phyloP scores from a whole-genome alignment of 2,113 vertebrate genomes.

The Daboia siamensis region DNA sequence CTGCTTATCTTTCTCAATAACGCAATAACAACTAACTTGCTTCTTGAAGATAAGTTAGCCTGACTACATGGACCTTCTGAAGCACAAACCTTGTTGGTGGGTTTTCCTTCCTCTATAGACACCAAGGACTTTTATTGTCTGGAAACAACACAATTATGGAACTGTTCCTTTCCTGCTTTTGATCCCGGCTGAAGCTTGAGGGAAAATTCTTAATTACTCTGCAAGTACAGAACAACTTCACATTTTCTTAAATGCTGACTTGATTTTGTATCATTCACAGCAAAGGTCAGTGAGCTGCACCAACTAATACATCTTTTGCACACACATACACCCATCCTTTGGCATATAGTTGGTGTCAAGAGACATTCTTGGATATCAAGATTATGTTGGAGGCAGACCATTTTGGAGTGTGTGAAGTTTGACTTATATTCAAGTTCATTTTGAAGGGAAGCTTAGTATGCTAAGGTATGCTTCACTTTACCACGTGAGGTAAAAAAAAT shows the following conservation, averaged over 20 bases:
- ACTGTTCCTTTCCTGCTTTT: not conserved
- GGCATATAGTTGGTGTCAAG: not conserved
- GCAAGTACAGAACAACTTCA: not conserved
- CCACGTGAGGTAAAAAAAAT: not conserved
- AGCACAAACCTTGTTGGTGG: not conserved
- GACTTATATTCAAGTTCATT: not conserved
- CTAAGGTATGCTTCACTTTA: not conserved
- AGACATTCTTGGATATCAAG: not conserved
- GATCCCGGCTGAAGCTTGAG: not conserved
- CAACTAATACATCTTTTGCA: not conserved
- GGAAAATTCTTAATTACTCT: not conserved
- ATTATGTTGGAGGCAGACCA: not conserved
- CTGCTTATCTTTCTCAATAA: not conserved
- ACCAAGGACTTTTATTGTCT: not conserved
- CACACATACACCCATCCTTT: not conserved
- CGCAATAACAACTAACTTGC: not conserved
- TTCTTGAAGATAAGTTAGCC: not conserved
- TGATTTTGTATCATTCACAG: not conserved
- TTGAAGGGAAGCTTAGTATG: not conserved
- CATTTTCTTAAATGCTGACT: not conserved
- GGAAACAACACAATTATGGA: not conserved
- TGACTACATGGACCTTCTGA: not conserved
- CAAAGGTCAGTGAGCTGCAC: not conserved
- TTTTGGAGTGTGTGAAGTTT: not conserved
- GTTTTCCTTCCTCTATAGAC: not conserved